A percentile compares a stretch with the other conserved stretches of the same genome.
Evolutionary conservation across 2,888 invertebrate genomes (phyloP).

Genomic region (Clostera curtula): DNA sequence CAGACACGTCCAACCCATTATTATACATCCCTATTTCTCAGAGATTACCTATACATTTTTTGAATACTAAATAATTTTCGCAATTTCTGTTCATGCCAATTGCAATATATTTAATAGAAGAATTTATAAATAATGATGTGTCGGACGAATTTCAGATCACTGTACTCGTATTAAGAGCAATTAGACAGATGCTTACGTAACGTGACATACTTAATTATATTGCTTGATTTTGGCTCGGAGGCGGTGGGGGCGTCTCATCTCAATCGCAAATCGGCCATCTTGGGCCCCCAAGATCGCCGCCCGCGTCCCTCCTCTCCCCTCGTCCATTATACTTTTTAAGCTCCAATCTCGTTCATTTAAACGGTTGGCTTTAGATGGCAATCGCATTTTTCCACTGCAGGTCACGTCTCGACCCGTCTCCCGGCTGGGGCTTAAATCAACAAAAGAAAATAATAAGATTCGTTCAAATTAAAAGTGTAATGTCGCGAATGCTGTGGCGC

Average conservation of each 20-base stretch:
- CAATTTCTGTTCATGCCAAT: too few species aligned
- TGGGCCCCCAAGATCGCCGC: slow-evolving; percentile 68
- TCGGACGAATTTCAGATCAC: too few species aligned
- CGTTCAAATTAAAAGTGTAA: slow-evolving; percentile 84
- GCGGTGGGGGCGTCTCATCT: slow-evolving; percentile 67
- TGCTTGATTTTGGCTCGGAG: slow-evolving; percentile 61
- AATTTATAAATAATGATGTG: too few species aligned
- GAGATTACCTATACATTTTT: too few species aligned
- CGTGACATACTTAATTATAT: slow-evolving; percentile 67
- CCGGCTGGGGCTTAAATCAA: slow-evolving; percentile 79
- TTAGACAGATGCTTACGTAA: slow-evolving; percentile 40
- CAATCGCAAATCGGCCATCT: slow-evolving; percentile 76
- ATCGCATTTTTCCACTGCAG: slow-evolving; percentile 82
- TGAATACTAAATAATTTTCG: too few species aligned
- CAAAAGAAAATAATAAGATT: slow-evolving; percentile 81
- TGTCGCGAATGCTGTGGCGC: slow-evolving; percentile 56
- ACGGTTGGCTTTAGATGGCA: slow-evolving; percentile 82
- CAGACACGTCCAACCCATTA: too few species aligned
- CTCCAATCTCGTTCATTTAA: slow-evolving; percentile 82
- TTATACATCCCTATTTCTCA: too few species aligned
- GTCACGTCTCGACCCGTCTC: slow-evolving; percentile 79
- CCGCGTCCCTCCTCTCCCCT: slow-evolving; percentile 59
- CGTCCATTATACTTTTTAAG: slow-evolving; percentile 83
- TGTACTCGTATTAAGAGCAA: too few species aligned
- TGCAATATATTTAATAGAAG: too few species aligned